These are phyloP conservation scores for Ficedula albicollis DNA, from an alignment of 2,797 vertebrate genomes.

Conservation along the genomic window DNA sequence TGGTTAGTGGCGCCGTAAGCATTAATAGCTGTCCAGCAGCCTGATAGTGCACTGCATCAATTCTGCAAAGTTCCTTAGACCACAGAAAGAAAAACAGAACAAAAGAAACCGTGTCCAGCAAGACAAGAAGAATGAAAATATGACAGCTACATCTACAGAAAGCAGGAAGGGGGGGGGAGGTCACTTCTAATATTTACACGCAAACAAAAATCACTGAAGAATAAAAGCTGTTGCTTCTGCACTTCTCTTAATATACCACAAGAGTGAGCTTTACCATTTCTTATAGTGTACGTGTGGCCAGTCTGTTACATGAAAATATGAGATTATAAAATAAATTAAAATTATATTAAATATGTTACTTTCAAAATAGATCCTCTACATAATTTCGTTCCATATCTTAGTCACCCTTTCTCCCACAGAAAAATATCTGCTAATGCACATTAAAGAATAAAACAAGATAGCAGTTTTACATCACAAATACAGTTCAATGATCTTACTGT, in stretches of 20 bases:
- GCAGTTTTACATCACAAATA: not conserved
- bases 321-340: constrained; percentile 7
- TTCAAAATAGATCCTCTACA: constrained; percentile 10
- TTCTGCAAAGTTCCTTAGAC: not conserved
- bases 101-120: not conserved
- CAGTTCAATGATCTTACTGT: not conserved
- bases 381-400: not conserved
- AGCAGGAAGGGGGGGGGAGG: not conserved
- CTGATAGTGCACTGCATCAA: constrained; percentile 50
- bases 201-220: constrained; percentile 27
- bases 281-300: constrained; percentile 7
- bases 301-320: constrained; percentile 7
- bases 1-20: constrained; percentile 90
- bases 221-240: constrained; percentile 48
- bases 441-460: constrained; percentile 52
- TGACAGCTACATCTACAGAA: not conserved
- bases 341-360: constrained; percentile 12
- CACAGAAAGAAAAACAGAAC: constrained; percentile 7
- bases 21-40: constrained; percentile 87
- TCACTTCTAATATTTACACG: constrained; percentile 13
- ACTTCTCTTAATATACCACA: constrained; percentile 54
- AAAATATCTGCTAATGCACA: constrained; percentile 36
- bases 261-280: constrained; percentile 62
- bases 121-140: constrained; percentile 20
- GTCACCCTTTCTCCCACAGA: not conserved